Conservation (phyloP, 2,113 vertebrate species). For the Pseudolaguvia tuberculata region DNA sequence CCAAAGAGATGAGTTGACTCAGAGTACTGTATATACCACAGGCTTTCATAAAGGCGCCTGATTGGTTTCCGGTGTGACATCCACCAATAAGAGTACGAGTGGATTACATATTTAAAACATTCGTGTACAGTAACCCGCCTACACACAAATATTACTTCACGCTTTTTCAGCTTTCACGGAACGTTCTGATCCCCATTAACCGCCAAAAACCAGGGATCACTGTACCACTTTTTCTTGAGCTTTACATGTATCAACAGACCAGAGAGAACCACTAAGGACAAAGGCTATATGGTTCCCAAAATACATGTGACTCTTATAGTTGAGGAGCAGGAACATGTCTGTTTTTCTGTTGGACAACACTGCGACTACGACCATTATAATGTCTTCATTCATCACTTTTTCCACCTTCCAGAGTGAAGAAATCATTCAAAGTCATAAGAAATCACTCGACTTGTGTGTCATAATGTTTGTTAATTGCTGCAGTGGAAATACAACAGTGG, state of each 20-base stretch:
- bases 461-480: constrained; percentile 34
- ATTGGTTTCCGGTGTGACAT: no score
- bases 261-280: constrained; percentile 36
- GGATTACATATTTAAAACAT: no score
- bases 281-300: constrained; percentile 21
- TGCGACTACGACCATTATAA: constrained; percentile 40
- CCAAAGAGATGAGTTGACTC: no score
- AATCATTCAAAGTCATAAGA: constrained; percentile 37
- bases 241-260: constrained; percentile 34
- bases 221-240: not conserved
- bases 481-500: constrained; percentile 43
- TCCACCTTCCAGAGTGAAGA: constrained; percentile 45
- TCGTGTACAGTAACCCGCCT: no score
- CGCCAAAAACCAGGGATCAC: no score
- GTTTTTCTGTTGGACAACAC: constrained; percentile 33
- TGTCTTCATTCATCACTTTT: constrained; percentile 48
- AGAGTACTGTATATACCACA: no score
- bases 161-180: no score
- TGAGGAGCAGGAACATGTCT: constrained; percentile 28
- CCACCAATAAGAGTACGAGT: no score
- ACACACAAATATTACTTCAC: no score
- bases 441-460: constrained; percentile 28
- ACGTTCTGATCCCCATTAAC: no score
- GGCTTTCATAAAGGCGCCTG: no score
- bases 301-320: constrained; percentile 16